These are phyloP conservation scores for Pocillopora verrucosa DNA, from an alignment of 64 coral and sea anemone genomes.

Conservation along the genomic window DNA sequence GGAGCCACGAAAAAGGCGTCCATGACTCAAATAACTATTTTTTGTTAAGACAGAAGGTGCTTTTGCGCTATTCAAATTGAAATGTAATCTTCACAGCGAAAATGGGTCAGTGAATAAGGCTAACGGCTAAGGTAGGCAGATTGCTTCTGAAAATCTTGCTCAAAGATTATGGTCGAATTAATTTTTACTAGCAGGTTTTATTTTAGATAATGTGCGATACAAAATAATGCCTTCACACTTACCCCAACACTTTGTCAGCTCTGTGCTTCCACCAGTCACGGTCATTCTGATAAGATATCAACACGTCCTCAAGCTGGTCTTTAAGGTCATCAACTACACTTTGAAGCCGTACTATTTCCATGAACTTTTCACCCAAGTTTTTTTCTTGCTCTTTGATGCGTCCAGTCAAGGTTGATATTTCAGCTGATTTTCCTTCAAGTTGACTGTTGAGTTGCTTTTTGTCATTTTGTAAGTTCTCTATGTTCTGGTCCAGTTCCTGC, in stretches of 20 bases:
- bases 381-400: constrained; percentile 49
- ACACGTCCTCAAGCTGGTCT: constrained; percentile 54
- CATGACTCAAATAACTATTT: no score
- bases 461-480: constrained; percentile 48
- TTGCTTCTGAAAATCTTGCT: neutral
- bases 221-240: neutral
- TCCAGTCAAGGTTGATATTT: constrained; percentile 50
- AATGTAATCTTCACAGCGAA: no score
- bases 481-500: constrained; percentile 65
- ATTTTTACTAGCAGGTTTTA: neutral
- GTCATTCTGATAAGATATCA: constrained; percentile 58
- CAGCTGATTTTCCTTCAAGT: constrained; percentile 52
- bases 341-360: constrained; percentile 52
- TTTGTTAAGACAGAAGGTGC: no score
- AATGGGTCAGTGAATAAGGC: no score
- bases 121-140: neutral
- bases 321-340: constrained; percentile 37
- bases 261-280: constrained; percentile 63
- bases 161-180: neutral
- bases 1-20: no score
- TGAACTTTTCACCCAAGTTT: constrained; percentile 61
- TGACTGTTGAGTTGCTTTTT: constrained; percentile 56
- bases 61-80: no score
- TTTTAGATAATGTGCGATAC: neutral
- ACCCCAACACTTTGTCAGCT: constrained; percentile 38